Percentiles rank a stretch among this genome's conserved stretches.
phyloP scores from a whole-genome alignment of 2,113 vertebrate species.

The Prionailurus viverrinus region DNA sequence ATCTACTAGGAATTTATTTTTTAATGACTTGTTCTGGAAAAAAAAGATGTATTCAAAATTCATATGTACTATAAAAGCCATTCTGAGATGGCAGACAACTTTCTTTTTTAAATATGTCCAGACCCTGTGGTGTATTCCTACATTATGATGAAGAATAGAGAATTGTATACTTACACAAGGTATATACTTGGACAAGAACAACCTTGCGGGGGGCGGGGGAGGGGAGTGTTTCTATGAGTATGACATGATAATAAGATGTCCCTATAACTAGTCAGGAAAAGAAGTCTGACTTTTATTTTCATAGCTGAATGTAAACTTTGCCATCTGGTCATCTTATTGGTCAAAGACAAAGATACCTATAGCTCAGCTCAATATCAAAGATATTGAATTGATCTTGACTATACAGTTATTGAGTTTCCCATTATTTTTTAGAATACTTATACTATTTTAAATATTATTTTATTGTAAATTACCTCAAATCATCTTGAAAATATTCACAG shows the following conservation, averaged over 20 bases:
- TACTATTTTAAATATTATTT: background rate
- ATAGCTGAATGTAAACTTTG: conserved; percentile 35
- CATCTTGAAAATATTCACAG: background rate
- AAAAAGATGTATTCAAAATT: conserved; percentile 11
- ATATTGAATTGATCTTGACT: background rate
- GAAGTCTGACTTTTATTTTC: background rate
- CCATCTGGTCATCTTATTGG: conserved; percentile 21
- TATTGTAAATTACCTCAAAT: background rate
- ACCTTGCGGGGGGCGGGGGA: background rate
- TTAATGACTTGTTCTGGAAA: conserved; percentile 1
- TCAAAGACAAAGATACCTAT: background rate
- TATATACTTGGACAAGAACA: background rate
- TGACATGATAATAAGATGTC: background rate
- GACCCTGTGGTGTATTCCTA: background rate
- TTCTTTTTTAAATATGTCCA: background rate
- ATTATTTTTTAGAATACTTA: background rate
- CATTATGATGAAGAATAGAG: background rate
- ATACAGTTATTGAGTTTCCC: background rate
- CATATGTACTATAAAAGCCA: background rate
- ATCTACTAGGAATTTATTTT: background rate
- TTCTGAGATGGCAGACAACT: background rate
- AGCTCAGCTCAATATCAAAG: background rate
- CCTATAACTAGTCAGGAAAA: background rate
- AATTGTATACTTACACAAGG: background rate
- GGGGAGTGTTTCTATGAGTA: background rate